phyloP scores from a whole-genome alignment of 2,797 vertebrate genomes.

The Rhincodon typus region DNA sequence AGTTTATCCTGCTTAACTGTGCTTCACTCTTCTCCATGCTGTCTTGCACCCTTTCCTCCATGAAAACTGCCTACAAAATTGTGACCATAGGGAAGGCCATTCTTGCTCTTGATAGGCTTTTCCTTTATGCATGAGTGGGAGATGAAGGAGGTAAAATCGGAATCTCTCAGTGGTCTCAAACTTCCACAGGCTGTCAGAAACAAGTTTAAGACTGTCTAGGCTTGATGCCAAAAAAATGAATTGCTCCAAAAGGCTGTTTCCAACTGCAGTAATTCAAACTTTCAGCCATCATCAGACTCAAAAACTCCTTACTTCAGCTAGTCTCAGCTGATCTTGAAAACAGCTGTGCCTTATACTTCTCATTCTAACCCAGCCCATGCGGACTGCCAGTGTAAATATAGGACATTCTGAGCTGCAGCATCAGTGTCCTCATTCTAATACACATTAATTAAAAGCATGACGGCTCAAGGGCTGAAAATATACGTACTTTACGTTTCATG shows the following conservation, averaged over 20 bases:
- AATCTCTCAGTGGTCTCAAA: neutral
- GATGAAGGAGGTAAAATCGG: neutral
- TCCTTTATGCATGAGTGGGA: neutral
- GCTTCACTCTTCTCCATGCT: neutral
- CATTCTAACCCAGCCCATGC: slow-evolving; percentile 17
- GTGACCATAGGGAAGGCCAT: neutral
- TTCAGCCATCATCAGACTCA: slow-evolving; percentile 18
- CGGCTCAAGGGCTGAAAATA: neutral
- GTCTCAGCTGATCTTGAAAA: slow-evolving; percentile 21
- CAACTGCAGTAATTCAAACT: slow-evolving; percentile 31
- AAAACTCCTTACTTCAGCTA: slow-evolving; percentile 24
- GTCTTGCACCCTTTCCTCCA: neutral
- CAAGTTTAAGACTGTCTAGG: slow-evolving; percentile 26
- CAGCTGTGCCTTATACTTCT: neutral
- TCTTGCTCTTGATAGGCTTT: neutral
- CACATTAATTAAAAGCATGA: neutral
- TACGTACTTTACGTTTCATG: no score
- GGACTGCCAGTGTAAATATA: neutral
- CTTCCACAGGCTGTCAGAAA: neutral
- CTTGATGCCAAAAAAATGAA: slow-evolving; percentile 12
- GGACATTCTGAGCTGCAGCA: neutral
- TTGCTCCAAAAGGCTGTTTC: slow-evolving; percentile 24
- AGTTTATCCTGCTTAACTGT: neutral
- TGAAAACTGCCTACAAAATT: neutral
- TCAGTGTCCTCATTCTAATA: neutral